Evolutionary conservation across 1,140 invertebrate genomes (phyloP), one percentile per base, ranked within the genome.

Genomic region (Agrypnia vestita): DNA sequence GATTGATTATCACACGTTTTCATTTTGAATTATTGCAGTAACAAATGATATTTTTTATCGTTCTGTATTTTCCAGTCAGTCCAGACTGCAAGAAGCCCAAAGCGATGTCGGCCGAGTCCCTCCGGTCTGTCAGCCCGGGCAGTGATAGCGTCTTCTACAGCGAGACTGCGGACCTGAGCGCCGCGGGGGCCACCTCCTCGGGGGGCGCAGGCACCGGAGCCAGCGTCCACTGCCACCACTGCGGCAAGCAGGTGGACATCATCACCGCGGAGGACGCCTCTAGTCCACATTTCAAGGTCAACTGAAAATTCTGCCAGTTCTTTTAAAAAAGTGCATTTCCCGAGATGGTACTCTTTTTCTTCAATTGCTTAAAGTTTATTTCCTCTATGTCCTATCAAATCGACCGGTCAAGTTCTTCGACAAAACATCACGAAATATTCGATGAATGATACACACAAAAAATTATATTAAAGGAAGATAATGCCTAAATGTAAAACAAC

Each of bases 141-240:
- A 96, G 95, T 83, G 96, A 96, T 86, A 96, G 94, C 76, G 95
- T 97, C 19, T 97, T 97, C 86, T 96, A 96, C 86, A 95, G 94
- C 85, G 95, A 96, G 90, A 93, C 91, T 83, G 93, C 91, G 80
- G 93, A 92, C 84, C 85, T 84, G 81, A 83, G 76, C 25, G 79
- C 74, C 7, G 56, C 72, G 13, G 78, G 87, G 84, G 77, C 64
- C 15, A 69, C 76, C 76, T 61, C 86, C 21, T 84, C 85, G 10
- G 85, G 84, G 10, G 86, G 84, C 21, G 85, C 88, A 35, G 85
- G 86, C 17, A 87, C 88, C 81, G 87, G 87, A 10, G 86, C 87
- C 35, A 85, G 86, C 35, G 89, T 91, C 1, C 93, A 95, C 85
- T 96, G 95, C 84, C 90, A 94, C 69, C 94, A 95, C 85, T 96